These are phyloP conservation scores for Parochlus steinenii DNA, from an alignment of 2,888 invertebrate species.

Conservation along the genomic window DNA sequence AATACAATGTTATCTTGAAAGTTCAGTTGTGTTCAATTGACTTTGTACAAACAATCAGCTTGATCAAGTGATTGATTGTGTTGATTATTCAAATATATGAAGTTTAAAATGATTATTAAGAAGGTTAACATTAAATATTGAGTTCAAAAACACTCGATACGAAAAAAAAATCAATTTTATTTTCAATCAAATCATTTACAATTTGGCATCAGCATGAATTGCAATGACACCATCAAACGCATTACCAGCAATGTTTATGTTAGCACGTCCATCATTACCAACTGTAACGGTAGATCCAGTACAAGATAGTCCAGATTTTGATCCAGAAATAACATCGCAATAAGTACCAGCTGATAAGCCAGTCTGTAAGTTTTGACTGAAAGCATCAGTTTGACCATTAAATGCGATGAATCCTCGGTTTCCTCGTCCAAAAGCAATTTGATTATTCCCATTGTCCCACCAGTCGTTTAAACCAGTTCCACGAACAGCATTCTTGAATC, in stretches of 20 bases:
- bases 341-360: conserved; percentile 44
- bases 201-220: conserved; percentile 35
- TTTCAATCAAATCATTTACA: too few species aligned
- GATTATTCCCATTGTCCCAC: conserved; percentile 60
- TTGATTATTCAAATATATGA: too few species aligned
- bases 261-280: conserved; percentile 37
- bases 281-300: conserved; percentile 45
- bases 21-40: too few species aligned
- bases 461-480: conserved; percentile 39
- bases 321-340: conserved; percentile 50
- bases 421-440: conserved; percentile 64
- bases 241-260: conserved; percentile 34
- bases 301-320: conserved; percentile 27
- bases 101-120: too few species aligned
- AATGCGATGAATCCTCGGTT: conserved; percentile 52
- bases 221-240: conserved; percentile 54
- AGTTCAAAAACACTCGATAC: too few species aligned
- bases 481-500: conserved; percentile 47
- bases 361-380: conserved; percentile 34
- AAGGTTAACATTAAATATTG: too few species aligned
- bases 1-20: too few species aligned
- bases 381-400: conserved; percentile 32
- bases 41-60: too few species aligned
- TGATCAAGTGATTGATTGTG: too few species aligned
- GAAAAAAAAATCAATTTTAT: too few species aligned